Conservation (phyloP, 2,888 invertebrate species). For the Macrosiphum euphorbiae region DNA sequence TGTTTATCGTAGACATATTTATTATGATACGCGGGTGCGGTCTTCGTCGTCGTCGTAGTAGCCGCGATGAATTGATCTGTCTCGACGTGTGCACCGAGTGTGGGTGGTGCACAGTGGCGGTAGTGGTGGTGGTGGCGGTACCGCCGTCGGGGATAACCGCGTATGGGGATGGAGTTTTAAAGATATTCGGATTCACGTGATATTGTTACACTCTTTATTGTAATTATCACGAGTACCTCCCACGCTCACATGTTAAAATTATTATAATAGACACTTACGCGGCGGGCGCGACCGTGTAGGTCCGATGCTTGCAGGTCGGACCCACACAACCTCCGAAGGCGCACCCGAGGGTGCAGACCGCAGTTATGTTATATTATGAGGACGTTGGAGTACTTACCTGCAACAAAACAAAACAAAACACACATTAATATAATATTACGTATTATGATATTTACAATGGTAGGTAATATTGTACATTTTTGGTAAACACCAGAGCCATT, state of each 20-base stretch:
- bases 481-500: neutral
- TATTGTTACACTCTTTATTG: neutral
- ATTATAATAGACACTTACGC: neutral
- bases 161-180: neutral
- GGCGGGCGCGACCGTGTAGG: neutral
- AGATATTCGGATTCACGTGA: neutral
- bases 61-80: neutral
- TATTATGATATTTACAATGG: neutral
- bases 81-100: neutral
- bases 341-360: neutral
- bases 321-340: neutral
- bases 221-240: neutral
- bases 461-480: neutral
- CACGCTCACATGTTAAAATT: neutral
- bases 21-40: neutral
- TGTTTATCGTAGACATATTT: neutral
- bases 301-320: neutral
- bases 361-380: neutral
- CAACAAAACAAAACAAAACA: slow-evolving; percentile 40
- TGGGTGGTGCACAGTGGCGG: neutral
- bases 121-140: neutral
- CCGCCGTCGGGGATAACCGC: neutral
- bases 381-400: slow-evolving; percentile 46
- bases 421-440: neutral
- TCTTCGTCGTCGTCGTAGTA: neutral